Conservation (phyloP, 2,113 vertebrate species). For the Rhea americana region DNA sequence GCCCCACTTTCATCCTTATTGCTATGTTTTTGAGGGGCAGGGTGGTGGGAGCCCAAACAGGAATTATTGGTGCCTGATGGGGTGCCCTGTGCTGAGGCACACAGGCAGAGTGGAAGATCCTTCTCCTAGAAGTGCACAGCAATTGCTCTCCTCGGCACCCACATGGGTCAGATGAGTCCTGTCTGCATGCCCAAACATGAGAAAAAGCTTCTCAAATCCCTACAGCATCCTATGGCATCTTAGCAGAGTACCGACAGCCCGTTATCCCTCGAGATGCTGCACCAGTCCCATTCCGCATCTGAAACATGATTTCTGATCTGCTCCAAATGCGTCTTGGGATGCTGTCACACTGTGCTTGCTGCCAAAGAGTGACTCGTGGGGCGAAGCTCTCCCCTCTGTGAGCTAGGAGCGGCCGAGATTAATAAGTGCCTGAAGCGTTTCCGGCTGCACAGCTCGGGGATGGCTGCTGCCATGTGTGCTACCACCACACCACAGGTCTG, state of each 20-base stretch:
- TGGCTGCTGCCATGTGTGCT: conserved; percentile 28
- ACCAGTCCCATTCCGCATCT: background rate
- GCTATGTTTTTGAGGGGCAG: background rate
- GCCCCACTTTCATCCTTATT: background rate
- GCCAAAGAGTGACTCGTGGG: conserved; percentile 6
- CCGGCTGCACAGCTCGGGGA: conserved; percentile 12
- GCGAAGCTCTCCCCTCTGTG: conserved; percentile 15
- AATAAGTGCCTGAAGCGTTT: conserved; percentile 65
- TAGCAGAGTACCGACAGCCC: background rate
- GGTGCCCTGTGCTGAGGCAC: background rate
- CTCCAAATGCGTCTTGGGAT: background rate
- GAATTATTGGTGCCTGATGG: no score
- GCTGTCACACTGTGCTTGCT: background rate
- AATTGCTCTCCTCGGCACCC: background rate
- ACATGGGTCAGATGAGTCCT: background rate
- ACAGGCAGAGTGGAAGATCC: background rate
- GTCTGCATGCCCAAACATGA: background rate
- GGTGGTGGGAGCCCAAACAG: no score
- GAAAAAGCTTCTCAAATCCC: background rate
- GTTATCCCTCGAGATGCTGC: rapidly evolving
- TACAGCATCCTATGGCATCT: rapidly evolving
- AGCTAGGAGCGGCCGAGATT: conserved; percentile 74
- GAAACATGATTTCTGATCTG: background rate
- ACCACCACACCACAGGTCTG: conserved; percentile 58
- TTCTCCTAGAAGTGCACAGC: background rate